phyloP scores from a whole-genome alignment of 2,888 invertebrate species.

The Elegia similella region DNA sequence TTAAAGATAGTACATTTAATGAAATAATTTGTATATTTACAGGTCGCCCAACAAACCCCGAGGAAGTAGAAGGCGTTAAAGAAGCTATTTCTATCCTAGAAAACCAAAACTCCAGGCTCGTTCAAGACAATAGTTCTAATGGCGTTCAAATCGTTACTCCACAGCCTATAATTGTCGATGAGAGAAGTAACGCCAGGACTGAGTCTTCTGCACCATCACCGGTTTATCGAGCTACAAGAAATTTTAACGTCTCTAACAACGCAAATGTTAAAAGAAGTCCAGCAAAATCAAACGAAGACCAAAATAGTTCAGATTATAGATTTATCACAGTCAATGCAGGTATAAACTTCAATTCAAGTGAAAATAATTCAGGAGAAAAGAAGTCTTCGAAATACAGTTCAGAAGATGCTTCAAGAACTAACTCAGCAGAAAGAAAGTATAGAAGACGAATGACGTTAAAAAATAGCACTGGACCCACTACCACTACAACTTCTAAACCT shows the following conservation, averaged over 20 bases:
- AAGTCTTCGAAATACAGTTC: slow-evolving; percentile 20
- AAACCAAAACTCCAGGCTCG: slow-evolving; percentile 52
- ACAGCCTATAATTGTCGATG: slow-evolving; percentile 60
- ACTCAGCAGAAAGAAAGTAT: slow-evolving; percentile 47
- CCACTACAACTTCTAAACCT: slow-evolving; percentile 35
- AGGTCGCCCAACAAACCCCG: slow-evolving; percentile 60
- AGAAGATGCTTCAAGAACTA: slow-evolving; percentile 28
- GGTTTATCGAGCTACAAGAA: slow-evolving; percentile 63
- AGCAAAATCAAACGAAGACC: slow-evolving; percentile 37
- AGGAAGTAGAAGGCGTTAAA: slow-evolving; percentile 66
- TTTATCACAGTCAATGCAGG: slow-evolving; percentile 52
- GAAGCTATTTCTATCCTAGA: slow-evolving; percentile 70
- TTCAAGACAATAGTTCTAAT: slow-evolving; percentile 33
- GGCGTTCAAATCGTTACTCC: slow-evolving; percentile 60
- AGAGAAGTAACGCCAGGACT: slow-evolving; percentile 52
- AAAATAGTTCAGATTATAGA: slow-evolving; percentile 40
- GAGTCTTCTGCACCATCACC: slow-evolving; percentile 51
- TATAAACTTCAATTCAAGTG: slow-evolving; percentile 48
- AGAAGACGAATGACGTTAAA: slow-evolving; percentile 62
- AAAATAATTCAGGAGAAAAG: slow-evolving; percentile 25
- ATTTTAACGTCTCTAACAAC: slow-evolving; percentile 40
- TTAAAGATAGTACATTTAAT: too few species aligned
- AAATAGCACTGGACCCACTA: slow-evolving; percentile 37
- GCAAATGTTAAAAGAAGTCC: slow-evolving; percentile 35
- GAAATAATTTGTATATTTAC: slow-evolving; percentile 26